These are phyloP conservation scores for Apamea monoglypha DNA, from an alignment of 2,888 invertebrate species.

Conservation along the genomic window DNA sequence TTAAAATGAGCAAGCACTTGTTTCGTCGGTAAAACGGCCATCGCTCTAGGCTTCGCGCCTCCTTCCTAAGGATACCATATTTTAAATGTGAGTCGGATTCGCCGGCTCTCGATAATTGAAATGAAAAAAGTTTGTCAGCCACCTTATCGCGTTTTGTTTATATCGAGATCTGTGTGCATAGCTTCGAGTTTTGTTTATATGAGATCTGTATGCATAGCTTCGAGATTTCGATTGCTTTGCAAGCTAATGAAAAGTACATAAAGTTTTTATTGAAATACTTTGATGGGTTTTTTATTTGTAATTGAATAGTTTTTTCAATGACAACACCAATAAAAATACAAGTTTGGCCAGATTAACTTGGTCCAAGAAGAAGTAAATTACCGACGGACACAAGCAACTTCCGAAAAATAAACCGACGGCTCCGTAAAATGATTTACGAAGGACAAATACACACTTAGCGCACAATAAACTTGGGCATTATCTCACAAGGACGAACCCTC, in stretches of 20 bases:
- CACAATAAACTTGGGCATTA: conserved; percentile 60
- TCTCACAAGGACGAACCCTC: conserved; percentile 50
- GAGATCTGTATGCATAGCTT: conserved; percentile 45
- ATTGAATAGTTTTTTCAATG: conserved; percentile 6
- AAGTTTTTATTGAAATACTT: conserved; percentile 26
- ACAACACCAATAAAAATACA: conserved; percentile 1
- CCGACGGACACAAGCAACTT: conserved; percentile 25
- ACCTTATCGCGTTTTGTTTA: conserved; percentile 57
- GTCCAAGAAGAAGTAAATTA: background rate
- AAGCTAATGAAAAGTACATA: conserved; percentile 38
- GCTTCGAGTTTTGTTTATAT: conserved; percentile 45
- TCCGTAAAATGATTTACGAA: conserved; percentile 51
- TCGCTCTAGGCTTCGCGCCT: conserved; percentile 85
- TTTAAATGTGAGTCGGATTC: conserved; percentile 64
- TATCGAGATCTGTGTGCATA: conserved; percentile 47
- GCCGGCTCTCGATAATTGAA: conserved; percentile 63
- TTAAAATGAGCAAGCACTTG: conserved; percentile 90
- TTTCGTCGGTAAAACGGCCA: conserved; percentile 85
- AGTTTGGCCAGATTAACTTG: conserved; percentile 3
- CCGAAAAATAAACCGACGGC: conserved; percentile 24
- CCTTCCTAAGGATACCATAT: conserved; percentile 69
- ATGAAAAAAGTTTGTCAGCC: conserved; percentile 69
- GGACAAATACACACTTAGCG: conserved; percentile 49
- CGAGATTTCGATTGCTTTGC: conserved; percentile 48
- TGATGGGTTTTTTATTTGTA: conserved; percentile 4